These are phyloP conservation scores for Tor tambroides DNA, from an alignment of 2,113 vertebrate genomes.

Conservation along the genomic window DNA sequence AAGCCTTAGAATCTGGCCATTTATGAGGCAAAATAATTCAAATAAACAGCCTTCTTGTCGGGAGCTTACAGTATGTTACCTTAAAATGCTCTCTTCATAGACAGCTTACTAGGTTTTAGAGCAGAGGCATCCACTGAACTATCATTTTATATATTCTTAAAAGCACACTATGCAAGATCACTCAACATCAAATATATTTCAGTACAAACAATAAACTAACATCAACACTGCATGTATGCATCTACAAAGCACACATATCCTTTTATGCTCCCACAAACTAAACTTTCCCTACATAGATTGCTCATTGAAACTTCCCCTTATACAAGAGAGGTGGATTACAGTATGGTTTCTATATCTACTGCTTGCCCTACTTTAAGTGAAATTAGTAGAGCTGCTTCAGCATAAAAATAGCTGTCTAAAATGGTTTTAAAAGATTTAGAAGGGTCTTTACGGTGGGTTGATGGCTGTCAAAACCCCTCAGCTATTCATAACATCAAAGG, in stretches of 20 bases:
- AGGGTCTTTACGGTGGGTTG: background rate
- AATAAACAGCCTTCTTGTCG: background rate
- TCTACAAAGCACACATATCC: background rate
- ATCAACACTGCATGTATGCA: background rate
- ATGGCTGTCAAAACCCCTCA: constrained; percentile 17
- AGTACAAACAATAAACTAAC: background rate
- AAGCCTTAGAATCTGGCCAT: background rate
- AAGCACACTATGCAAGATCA: background rate
- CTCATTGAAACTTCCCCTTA: constrained; percentile 7
- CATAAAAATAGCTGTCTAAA: constrained; percentile 21
- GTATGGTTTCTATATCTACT: constrained; percentile 45
- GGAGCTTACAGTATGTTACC: background rate
- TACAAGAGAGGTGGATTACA: constrained; percentile 18
- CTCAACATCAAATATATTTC: background rate
- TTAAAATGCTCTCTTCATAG: background rate
- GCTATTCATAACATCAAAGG: background rate
- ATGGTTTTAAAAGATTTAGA: background rate
- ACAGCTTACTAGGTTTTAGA: background rate
- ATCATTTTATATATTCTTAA: background rate
- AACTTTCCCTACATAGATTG: background rate
- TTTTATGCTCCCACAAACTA: background rate
- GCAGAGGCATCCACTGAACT: background rate
- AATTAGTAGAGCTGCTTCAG: constrained; percentile 38
- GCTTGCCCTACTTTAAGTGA: constrained; percentile 30
- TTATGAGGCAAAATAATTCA: background rate